Evolutionary conservation across 2,888 invertebrate species (phyloP).

Genomic region (Oeneis ivallda): DNA sequence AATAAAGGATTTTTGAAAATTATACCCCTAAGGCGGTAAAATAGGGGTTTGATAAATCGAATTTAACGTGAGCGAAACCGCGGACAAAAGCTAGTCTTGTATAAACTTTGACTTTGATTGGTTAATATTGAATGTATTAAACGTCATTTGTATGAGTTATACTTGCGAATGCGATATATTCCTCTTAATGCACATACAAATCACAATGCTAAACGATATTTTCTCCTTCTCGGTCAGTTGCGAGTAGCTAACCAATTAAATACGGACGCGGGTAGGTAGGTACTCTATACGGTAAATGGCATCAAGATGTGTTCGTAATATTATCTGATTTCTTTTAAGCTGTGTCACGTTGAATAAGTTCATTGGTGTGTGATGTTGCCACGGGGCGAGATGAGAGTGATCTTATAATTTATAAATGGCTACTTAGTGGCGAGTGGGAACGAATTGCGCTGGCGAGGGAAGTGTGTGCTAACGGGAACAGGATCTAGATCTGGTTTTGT

Average conservation of each 20-base stretch:
- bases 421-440: constrained; percentile 62
- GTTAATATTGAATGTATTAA: no score
- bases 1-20: no score
- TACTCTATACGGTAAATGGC: constrained; percentile 61
- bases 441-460: constrained; percentile 59
- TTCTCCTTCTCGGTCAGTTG: constrained; percentile 36
- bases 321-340: constrained; percentile 69
- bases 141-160: no score
- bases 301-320: constrained; percentile 64
- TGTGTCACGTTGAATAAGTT: constrained; percentile 71
- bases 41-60: no score
- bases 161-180: no score
- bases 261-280: constrained; percentile 54
- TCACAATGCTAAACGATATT: constrained; percentile 17
- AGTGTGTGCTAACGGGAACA: constrained; percentile 41
- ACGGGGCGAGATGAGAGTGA: constrained; percentile 58
- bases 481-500: constrained; percentile 27
- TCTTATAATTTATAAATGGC: constrained; percentile 70
- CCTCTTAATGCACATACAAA: neutral
- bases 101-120: no score
- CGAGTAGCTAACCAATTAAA: constrained; percentile 60
- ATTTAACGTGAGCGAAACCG: no score
- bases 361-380: constrained; percentile 51
- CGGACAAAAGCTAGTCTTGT: no score
- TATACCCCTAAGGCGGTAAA: no score